These are phyloP conservation scores for Dryoscopus gambensis DNA, from an alignment of 2,113 vertebrate species.

Conservation along the genomic window DNA sequence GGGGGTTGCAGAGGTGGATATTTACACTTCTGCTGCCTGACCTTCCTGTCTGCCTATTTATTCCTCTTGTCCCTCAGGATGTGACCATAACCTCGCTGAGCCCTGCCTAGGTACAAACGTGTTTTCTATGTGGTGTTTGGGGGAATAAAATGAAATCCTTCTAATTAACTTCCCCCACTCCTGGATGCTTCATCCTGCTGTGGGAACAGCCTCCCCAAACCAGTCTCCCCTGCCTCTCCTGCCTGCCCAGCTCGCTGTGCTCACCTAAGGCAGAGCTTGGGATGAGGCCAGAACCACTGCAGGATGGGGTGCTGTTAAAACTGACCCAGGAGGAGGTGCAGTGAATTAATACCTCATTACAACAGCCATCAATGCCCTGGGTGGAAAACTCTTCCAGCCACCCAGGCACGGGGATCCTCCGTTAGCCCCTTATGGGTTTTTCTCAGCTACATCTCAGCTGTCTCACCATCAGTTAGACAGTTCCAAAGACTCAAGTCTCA, in stretches of 20 bases:
- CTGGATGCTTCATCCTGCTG: neutral
- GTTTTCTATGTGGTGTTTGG: neutral
- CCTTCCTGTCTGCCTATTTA: neutral
- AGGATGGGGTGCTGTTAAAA: neutral
- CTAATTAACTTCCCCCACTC: neutral
- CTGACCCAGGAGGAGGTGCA: neutral
- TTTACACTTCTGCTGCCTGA: constrained; percentile 14
- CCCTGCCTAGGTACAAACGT: neutral
- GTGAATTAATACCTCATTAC: neutral
- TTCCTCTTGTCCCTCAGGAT: constrained; percentile 9
- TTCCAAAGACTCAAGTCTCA: neutral
- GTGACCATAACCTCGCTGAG: neutral
- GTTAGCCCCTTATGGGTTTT: neutral
- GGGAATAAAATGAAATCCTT: neutral
- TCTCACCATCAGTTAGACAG: neutral
- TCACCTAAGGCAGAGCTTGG: neutral
- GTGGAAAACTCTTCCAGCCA: neutral
- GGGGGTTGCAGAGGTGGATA: neutral
- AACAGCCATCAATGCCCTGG: neutral
- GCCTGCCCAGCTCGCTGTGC: neutral
- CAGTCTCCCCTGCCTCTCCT: neutral
- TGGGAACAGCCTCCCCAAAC: neutral
- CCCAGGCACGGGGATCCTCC: accelerated
- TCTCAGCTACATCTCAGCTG: neutral
- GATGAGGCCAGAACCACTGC: neutral